Percentiles rank a stretch among this genome's conserved stretches.
These are phyloP conservation scores for Petaurus breviceps DNA, from an alignment of 2,113 vertebrate genomes.

Conservation along the genomic window DNA sequence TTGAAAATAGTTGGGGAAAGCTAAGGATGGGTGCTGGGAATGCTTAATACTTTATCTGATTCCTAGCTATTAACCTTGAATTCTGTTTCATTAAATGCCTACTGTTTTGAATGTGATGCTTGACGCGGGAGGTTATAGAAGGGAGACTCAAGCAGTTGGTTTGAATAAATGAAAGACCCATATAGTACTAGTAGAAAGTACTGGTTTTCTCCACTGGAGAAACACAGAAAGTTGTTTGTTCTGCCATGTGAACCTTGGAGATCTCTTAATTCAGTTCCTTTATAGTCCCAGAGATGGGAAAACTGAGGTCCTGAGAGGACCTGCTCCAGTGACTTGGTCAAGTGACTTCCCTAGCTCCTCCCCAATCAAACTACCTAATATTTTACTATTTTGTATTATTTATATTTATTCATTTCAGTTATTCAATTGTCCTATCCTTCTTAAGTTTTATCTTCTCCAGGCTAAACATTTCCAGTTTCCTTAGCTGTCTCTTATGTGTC, in stretches of 20 bases:
- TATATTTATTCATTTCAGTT: not conserved
- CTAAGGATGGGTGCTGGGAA: not conserved
- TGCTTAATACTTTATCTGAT: not conserved
- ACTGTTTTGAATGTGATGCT: not conserved
- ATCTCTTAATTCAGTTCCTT: not conserved
- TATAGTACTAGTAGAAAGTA: not conserved
- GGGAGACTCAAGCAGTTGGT: not conserved
- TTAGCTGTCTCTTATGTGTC: not conserved
- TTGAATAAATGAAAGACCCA: not conserved
- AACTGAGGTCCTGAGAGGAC: not conserved
- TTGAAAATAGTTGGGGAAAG: not conserved
- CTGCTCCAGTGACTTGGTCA: not conserved
- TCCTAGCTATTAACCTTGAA: not conserved
- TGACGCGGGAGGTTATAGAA: not conserved
- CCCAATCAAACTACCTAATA: not conserved
- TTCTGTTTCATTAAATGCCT: not conserved
- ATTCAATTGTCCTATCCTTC: not conserved
- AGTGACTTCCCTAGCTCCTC: not conserved
- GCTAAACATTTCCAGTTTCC: not conserved
- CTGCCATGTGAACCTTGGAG: not conserved
- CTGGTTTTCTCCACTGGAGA: not conserved
- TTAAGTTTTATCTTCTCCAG: not conserved
- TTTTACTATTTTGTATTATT: not conserved
- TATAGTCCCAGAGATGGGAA: not conserved
- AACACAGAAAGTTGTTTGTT: not conserved